Evolutionary conservation across 2,888 invertebrate genomes (phyloP).

Genomic region (Idaea dimidiata): DNA sequence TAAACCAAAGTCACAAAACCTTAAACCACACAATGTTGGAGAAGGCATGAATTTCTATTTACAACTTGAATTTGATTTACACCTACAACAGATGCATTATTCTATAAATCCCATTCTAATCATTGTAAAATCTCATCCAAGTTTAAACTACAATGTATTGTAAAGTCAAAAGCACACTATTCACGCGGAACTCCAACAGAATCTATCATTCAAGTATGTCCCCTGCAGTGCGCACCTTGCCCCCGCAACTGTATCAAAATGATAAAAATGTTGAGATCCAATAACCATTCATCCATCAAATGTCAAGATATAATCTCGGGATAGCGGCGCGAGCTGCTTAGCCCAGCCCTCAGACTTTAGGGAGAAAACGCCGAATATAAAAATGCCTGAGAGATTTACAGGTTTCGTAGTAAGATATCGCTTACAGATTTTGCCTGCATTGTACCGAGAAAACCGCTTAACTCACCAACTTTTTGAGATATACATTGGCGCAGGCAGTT

Average conservation of each 20-base stretch:
- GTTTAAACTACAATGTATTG: conserved; percentile 18
- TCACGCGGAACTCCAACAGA: conserved; percentile 14
- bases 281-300: conserved; percentile 91
- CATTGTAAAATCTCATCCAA: conserved; percentile 18
- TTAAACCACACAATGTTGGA: too few species aligned
- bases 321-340: conserved; percentile 76
- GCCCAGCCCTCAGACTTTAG: conserved; percentile 54
- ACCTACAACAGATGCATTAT: conserved; percentile 8
- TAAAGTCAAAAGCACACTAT: conserved; percentile 27
- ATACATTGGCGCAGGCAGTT: background rate
- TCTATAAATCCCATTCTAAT: background rate
- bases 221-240: conserved; percentile 61
- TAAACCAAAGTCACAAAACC: too few species aligned
- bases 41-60: too few species aligned
- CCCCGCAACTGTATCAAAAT: conserved; percentile 77
- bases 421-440: conserved; percentile 67
- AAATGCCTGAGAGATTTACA: conserved; percentile 79
- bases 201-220: conserved; percentile 43
- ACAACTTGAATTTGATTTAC: too few species aligned
- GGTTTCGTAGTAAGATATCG: conserved; percentile 68
- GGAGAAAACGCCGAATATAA: conserved; percentile 71
- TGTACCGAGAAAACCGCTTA: conserved; percentile 45
- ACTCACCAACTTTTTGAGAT: conserved; percentile 8
- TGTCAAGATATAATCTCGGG: conserved; percentile 86
- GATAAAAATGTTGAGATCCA: conserved; percentile 85